These are phyloP conservation scores for Embidobia sp. DNA, from an alignment of 2,888 invertebrate species.

Conservation along the genomic window DNA sequence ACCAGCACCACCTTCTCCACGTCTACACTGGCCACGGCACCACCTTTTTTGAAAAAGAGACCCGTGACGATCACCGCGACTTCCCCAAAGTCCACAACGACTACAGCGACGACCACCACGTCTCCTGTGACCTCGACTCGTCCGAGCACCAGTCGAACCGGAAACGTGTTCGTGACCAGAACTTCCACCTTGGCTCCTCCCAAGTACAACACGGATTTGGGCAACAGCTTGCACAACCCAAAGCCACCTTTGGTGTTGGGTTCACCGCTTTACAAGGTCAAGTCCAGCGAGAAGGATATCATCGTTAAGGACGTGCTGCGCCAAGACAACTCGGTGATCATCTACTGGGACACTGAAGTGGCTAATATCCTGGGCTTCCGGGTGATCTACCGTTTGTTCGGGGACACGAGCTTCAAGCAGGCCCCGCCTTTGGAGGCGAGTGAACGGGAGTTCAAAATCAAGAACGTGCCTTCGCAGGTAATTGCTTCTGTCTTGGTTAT, in stretches of 20 bases:
- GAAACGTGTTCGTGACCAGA: conserved; percentile 77
- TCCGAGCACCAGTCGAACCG: conserved; percentile 73
- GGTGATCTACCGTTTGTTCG: conserved; percentile 84
- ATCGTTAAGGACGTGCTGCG: conserved; percentile 93
- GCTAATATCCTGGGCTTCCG: conserved; percentile 87
- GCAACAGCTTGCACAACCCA: conserved; percentile 77
- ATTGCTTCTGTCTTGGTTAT: no score
- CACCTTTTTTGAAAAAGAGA: conserved; percentile 83
- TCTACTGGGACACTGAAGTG: conserved; percentile 95
- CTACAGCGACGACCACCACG: conserved; percentile 69
- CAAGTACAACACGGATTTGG: conserved; percentile 67
- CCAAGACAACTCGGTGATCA: conserved; percentile 93
- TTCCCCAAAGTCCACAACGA: conserved; percentile 79
- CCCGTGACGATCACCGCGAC: conserved; percentile 77
- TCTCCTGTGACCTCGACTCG: conserved; percentile 68
- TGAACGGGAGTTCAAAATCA: conserved; percentile 95
- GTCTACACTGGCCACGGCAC: conserved; percentile 77
- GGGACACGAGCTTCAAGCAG: conserved; percentile 94
- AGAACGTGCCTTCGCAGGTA: conserved; percentile 94
- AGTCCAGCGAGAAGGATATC: conserved; percentile 89
- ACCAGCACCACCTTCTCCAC: conserved; percentile 47
- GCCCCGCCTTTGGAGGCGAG: conserved; percentile 94
- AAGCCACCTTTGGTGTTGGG: conserved; percentile 89
- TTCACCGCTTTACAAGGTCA: conserved; percentile 85
- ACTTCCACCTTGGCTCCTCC: conserved; percentile 73